Percentiles rank a stretch among this genome's conserved stretches.
phyloP scores from a whole-genome alignment of 2,888 invertebrate genomes.

The Anthophora plumipes region DNA sequence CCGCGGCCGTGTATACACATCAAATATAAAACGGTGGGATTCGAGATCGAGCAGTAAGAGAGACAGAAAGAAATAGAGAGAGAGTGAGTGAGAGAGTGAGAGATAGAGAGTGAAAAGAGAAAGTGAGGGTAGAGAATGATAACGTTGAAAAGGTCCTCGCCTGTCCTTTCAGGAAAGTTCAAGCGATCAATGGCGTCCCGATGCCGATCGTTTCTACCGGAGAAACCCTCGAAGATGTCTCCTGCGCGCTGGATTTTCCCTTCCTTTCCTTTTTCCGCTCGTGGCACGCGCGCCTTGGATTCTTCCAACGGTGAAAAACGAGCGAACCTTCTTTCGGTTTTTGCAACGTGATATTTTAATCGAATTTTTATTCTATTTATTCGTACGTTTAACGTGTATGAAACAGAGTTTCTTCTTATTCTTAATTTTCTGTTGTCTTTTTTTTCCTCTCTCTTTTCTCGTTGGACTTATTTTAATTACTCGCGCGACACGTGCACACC shows the following conservation, averaged over 20 bases:
- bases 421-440: not conserved
- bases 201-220: slow-evolving; percentile 8
- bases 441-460: slow-evolving; percentile 1
- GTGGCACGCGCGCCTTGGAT: not conserved
- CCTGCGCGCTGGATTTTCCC: not conserved
- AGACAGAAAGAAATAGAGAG: too few species aligned
- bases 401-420: too few species aligned
- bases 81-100: too few species aligned
- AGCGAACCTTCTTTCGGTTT: not conserved
- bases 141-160: slow-evolving; percentile 15
- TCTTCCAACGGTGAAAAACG: not conserved
- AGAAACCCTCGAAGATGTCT: not conserved
- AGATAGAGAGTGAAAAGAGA: not conserved
- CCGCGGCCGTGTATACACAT: slow-evolving; percentile 69
- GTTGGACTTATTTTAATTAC: too few species aligned
- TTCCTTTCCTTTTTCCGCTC: not conserved
- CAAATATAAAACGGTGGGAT: slow-evolving; percentile 62
- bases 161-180: slow-evolving; percentile 40
- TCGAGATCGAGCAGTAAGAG: slow-evolving; percentile 32
- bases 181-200: slow-evolving; percentile 8
- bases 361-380: slow-evolving; percentile 23
- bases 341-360: not conserved
- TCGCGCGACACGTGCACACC: not conserved
- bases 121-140: not conserved
- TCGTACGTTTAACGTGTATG: too few species aligned